Base-by-base conservation (phyloP, 1,140 invertebrate species). In the Drosophila kohkoa region DNA sequence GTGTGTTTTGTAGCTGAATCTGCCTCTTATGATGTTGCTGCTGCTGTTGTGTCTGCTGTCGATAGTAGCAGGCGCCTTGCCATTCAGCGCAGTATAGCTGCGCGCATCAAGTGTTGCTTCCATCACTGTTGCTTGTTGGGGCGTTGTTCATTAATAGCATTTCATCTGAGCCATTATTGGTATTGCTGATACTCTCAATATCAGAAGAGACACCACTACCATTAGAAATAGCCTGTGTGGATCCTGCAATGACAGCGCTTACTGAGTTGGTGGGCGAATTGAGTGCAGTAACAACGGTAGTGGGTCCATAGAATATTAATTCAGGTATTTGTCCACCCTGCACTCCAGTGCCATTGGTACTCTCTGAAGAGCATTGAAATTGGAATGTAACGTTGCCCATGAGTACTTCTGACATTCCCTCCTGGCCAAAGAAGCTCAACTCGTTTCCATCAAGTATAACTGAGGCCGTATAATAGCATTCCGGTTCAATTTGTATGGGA, bases 271-370 rank as follows among this genome's bases (percentile, higher is more conserved):
- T 83, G 3, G 91, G 86, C 15, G 91, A 92, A 52, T 76, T 92
- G 6, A 91, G 43, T 1, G 79, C 76, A 2, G 90, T 81, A 10
- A 86, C 93, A 10, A 86, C 93, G 20, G 94, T 93, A 13, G 95
- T 94, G 1, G 96, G 96, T 41, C 96, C 97, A 88, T 98, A 98
- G 92, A 98, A 98, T 82, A 98, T 97, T 35, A 98, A 94, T 94
- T 98, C 98, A 0, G 98, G 98, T 79, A 98, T 98, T 93, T 98
- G 97, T 30, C 97, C 97, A 45, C 98, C 98, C 93, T 98, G 97
- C 1, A 98, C 97, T 5, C 97, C 97, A 10, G 98, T 98, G 52
- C 98, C 98, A 87, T 98, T 98, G 11, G 98, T 98, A 92, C 97
- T 98, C 87, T 98, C 98, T 1, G 97, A 97, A 45, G 97, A 98